These are phyloP conservation scores for Pitangus sulphuratus DNA, from an alignment of 2,797 vertebrate species.

Conservation along the genomic window DNA sequence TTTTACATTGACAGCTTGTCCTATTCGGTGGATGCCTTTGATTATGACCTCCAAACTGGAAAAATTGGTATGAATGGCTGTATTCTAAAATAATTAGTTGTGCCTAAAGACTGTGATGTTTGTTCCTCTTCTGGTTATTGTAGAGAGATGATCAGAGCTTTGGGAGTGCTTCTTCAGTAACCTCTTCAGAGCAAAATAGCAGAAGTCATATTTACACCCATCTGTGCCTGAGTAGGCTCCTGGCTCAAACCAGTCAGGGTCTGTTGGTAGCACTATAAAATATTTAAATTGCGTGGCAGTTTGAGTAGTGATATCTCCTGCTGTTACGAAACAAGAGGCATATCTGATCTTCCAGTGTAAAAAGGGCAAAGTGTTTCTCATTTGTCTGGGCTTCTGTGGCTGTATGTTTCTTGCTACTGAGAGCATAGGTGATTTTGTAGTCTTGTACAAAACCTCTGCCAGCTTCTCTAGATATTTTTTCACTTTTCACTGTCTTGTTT, in stretches of 20 bases:
- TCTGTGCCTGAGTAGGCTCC: fast-evolving
- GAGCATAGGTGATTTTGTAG: neutral
- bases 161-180: neutral
- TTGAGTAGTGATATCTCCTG: neutral
- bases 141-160: neutral
- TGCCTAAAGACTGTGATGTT: neutral
- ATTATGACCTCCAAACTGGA: constrained; percentile 86
- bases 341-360: neutral
- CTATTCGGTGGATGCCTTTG: constrained; percentile 88
- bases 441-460: neutral
- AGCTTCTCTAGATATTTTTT: neutral
- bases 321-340: neutral
- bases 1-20: constrained; percentile 94
- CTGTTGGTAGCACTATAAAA: neutral
- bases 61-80: constrained; percentile 77
- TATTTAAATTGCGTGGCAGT: neutral
- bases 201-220: neutral
- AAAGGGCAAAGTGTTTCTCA: neutral
- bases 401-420: neutral
- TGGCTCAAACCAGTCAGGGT: neutral
- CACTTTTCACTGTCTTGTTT: neutral
- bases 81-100: neutral
- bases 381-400: neutral
- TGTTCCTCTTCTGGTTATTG: neutral
- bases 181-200: neutral